phyloP scores from a whole-genome alignment of 2,797 vertebrate species.

The Coregonus ussuriensis region DNA sequence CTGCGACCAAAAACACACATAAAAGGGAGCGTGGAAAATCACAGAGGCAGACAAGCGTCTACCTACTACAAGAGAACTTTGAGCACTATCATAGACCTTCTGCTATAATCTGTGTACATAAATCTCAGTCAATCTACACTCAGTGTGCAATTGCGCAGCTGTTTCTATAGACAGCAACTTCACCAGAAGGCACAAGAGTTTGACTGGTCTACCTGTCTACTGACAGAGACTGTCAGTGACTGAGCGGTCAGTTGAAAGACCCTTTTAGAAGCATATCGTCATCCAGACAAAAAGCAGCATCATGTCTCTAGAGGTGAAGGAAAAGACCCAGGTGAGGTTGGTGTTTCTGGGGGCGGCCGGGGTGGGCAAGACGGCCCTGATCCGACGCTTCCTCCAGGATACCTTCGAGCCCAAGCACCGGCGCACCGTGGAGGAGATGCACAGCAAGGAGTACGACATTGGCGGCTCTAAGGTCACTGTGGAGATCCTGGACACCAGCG shows the following conservation, averaged over 20 bases:
- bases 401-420: conserved; percentile 88
- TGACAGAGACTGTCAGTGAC: neutral
- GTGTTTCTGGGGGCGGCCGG: conserved; percentile 90
- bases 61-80: conserved; percentile 22
- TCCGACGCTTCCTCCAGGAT: conserved; percentile 87
- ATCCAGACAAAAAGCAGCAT: neutral
- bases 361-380: conserved; percentile 89
- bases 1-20: conserved; percentile 67
- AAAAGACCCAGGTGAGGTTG: conserved; percentile 86
- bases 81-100: conserved; percentile 5
- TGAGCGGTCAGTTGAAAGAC: neutral
- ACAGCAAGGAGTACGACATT: conserved; percentile 88
- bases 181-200: neutral
- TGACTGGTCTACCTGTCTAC: neutral
- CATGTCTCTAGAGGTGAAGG: conserved; percentile 88
- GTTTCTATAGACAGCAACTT: neutral
- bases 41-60: conserved; percentile 46
- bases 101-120: neutral
- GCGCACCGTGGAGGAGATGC: conserved; percentile 88
- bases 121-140: neutral
- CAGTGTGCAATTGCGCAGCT: neutral
- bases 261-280: neutral
- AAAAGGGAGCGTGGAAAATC: conserved; percentile 61
- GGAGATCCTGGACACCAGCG: conserved; percentile 91
- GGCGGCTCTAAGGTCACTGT: conserved; percentile 81